phyloP scores from a whole-genome alignment of 2,797 vertebrate species.

The Anomalospiza imberbis region DNA sequence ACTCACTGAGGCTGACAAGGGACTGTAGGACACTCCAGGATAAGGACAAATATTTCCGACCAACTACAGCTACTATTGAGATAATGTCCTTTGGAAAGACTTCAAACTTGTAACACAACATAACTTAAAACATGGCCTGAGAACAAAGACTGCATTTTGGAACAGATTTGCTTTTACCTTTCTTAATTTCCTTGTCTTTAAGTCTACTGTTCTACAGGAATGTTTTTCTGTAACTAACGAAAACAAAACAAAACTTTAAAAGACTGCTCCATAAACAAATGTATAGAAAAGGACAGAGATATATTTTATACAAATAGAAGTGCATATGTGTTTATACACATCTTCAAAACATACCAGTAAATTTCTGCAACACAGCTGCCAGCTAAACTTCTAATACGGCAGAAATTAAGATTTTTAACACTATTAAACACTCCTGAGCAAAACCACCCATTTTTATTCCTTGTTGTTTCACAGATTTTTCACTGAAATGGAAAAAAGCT shows the following conservation, averaged over 20 bases:
- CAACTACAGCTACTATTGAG: background rate
- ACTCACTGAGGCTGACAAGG: background rate
- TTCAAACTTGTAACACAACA: background rate
- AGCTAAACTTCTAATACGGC: background rate
- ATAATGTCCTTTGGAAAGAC: background rate
- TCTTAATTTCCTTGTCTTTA: background rate
- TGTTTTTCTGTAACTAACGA: background rate
- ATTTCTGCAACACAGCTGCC: background rate
- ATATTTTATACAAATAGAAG: background rate
- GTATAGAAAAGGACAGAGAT: background rate
- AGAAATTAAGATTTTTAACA: background rate
- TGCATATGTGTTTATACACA: background rate
- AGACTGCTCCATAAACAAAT: background rate
- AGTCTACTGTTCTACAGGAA: background rate
- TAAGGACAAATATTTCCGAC: background rate
- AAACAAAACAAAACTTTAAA: background rate
- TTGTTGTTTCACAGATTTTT: background rate
- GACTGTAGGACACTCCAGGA: background rate
- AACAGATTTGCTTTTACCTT: background rate
- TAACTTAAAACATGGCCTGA: background rate
- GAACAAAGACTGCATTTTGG: background rate
- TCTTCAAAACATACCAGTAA: background rate
- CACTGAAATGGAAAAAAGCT: background rate
- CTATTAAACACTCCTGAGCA: background rate
- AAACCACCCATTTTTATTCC: background rate